These are phyloP conservation scores for Dysmachus trigonus DNA, from an alignment of 2,888 invertebrate genomes.

Conservation along the genomic window DNA sequence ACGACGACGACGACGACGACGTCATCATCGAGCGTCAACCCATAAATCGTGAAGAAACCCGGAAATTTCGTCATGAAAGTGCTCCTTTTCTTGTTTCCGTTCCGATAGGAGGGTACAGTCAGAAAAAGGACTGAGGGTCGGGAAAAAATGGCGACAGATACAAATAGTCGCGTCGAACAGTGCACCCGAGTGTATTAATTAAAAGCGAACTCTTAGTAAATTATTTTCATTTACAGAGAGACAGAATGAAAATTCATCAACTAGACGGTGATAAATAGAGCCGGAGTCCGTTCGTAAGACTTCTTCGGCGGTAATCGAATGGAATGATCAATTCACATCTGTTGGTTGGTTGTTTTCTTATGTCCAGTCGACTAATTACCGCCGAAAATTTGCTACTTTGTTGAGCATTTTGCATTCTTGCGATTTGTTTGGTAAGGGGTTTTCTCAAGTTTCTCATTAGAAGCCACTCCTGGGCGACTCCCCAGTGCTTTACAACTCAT, in stretches of 20 bases:
- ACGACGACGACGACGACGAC: not conserved
- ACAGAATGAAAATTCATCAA: not conserved
- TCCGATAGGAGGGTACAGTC: not conserved
- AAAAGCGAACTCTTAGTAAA: slow-evolving; percentile 26
- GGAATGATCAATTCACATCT: not conserved
- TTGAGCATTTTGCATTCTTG: not conserved
- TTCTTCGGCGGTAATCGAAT: not conserved
- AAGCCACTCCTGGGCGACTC: not conserved
- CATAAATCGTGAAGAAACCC: not conserved
- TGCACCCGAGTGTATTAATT: not conserved
- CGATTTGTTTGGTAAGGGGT: not conserved
- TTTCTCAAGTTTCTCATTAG: not conserved
- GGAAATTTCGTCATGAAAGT: slow-evolving; percentile 24
- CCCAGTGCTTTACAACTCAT: not conserved
- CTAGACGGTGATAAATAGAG: slow-evolving; percentile 9
- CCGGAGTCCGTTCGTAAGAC: not conserved
- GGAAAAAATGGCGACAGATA: slow-evolving; percentile 23
- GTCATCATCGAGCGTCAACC: not conserved
- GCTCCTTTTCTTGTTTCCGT: not conserved
- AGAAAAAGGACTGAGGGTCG: not conserved
- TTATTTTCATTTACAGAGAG: slow-evolving; percentile 16
- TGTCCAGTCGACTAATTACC: not conserved
- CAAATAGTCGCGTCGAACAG: not conserved
- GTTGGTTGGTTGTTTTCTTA: not conserved
- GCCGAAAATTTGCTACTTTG: not conserved